phyloP scores from a whole-genome alignment of 2,113 vertebrate species.

The Pseudolaguvia tuberculata region DNA sequence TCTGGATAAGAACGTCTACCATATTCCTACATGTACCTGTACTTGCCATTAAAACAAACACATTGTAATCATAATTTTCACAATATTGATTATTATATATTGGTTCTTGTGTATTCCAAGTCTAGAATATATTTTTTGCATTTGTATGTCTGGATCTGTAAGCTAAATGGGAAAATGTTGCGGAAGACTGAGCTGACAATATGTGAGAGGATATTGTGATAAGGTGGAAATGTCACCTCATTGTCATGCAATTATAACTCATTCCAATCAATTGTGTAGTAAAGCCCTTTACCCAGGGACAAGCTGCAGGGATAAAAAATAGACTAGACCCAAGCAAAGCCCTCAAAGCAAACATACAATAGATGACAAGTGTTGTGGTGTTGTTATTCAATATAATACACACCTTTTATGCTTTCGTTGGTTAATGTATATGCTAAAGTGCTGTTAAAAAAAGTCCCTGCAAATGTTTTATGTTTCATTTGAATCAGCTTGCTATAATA shows the following conservation, averaged over 20 bases:
- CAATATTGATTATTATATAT: too few species aligned
- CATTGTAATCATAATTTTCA: neutral
- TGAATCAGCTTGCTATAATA: too few species aligned
- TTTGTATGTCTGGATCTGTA: neutral
- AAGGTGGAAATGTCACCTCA: conserved; percentile 49
- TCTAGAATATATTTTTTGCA: neutral
- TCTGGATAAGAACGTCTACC: too few species aligned
- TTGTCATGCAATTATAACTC: conserved; percentile 52
- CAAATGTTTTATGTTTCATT: conserved; percentile 19
- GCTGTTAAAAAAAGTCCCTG: neutral
- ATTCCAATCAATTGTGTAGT: conserved; percentile 42
- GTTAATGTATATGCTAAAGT: conserved; percentile 20
- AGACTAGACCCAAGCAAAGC: conserved; percentile 38
- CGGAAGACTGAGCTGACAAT: conserved; percentile 32
- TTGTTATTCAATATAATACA: conserved; percentile 28
- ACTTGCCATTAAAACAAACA: conserved; percentile 24
- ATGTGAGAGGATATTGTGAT: conserved; percentile 45
- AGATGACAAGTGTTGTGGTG: conserved; percentile 26
- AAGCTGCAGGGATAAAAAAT: conserved; percentile 24
- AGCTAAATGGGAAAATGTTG: neutral
- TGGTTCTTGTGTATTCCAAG: too few species aligned
- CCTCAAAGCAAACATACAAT: conserved; percentile 37
- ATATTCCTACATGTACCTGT: too few species aligned
- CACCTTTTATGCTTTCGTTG: neutral
- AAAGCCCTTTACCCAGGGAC: conserved; percentile 28